Conservation (phyloP, 2,797 vertebrate species). For the Chaetophractus vellerosus region DNA sequence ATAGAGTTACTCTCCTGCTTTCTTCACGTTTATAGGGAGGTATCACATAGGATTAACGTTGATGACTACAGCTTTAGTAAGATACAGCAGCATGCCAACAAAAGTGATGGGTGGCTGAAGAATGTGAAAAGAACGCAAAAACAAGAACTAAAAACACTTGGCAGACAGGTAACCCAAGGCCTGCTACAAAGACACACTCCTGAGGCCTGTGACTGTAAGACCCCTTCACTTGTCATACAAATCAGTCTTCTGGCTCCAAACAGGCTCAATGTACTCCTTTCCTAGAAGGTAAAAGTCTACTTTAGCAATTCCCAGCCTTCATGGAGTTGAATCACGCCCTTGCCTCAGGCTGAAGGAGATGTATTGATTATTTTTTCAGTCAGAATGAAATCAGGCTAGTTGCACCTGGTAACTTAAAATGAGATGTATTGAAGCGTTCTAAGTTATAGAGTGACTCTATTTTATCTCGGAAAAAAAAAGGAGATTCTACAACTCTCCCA, state of each 20-base stretch:
- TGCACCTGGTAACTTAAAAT: neutral
- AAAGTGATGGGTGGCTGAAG: neutral
- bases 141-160: slow-evolving; percentile 44
- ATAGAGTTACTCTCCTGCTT: slow-evolving; percentile 16
- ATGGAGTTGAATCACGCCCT: neutral
- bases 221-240: neutral
- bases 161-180: neutral
- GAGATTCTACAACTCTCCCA: neutral
- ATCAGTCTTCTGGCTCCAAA: neutral
- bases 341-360: neutral
- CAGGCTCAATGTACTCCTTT: neutral
- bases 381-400: slow-evolving; percentile 12
- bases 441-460: neutral
- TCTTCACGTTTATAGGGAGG: neutral
- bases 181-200: neutral
- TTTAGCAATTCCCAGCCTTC: neutral
- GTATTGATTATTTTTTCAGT: neutral
- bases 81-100: neutral
- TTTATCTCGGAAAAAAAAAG: slow-evolving; percentile 30
- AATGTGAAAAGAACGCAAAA: neutral
- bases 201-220: neutral
- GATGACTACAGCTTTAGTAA: neutral
- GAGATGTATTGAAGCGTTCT: slow-evolving; percentile 7
- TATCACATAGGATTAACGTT: neutral
- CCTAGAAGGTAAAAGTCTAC: neutral